Evolutionary conservation across 2,113 vertebrate genomes (phyloP).

Genomic region (Nestor notabilis): DNA sequence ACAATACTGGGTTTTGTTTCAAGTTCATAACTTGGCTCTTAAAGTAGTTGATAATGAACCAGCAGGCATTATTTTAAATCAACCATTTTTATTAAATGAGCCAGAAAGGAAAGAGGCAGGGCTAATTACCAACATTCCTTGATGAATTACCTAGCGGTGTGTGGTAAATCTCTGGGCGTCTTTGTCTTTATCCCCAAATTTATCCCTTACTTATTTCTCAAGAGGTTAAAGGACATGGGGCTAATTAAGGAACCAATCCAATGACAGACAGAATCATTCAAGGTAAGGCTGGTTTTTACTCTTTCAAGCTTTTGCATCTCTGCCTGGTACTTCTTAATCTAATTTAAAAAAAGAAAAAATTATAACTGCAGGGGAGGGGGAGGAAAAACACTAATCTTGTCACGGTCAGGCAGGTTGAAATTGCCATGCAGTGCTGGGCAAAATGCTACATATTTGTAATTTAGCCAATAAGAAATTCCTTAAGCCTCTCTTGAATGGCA

Average conservation of each 20-base stretch:
- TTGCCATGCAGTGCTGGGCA: conserved; percentile 82
- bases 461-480: conserved; percentile 91
- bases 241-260: conserved; percentile 87
- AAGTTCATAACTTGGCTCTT: conserved; percentile 71
- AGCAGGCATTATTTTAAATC: conserved; percentile 88
- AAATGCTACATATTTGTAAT: conserved; percentile 86
- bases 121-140: conserved; percentile 93
- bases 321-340: conserved; percentile 91
- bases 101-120: conserved; percentile 86
- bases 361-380: conserved; percentile 1
- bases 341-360: conserved; percentile 41
- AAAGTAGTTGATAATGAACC: conserved; percentile 87
- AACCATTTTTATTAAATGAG: conserved; percentile 82
- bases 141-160: conserved; percentile 92
- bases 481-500: conserved; percentile 87
- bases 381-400: conserved; percentile 82
- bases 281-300: conserved; percentile 81
- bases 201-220: conserved; percentile 91
- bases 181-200: conserved; percentile 87
- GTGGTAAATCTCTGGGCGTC: conserved; percentile 87
- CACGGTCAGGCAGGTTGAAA: conserved; percentile 83
- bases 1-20: conserved; percentile 80
- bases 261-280: conserved; percentile 84
- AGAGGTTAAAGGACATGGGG: conserved; percentile 87
- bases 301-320: conserved; percentile 81